Evolutionary conservation across 2,888 invertebrate genomes (phyloP), one percentile per base, ranked within the genome.

Genomic region (Eretmocerus hayati): DNA sequence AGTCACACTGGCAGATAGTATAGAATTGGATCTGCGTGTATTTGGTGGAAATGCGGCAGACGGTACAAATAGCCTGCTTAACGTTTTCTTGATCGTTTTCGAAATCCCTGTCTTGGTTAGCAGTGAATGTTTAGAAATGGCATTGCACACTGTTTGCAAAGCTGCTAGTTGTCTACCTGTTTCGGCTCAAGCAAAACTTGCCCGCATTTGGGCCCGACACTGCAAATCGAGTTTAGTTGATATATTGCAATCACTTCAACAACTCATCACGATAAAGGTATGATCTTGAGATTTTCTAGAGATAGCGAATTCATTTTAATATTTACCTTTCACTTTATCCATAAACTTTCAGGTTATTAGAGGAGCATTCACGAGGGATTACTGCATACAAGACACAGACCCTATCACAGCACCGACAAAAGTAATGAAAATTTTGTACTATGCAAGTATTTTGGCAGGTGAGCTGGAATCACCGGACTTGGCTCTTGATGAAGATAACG

Each of bases 341-440:
- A 18, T 41, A 39, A 26, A 19, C 36, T 2, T 22, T 15, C 6
- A 68, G 69, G 87, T 92, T 9, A 85, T 92, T 52, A 83, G 86
- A 33, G 84, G 84, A 3, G 81, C 83, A 54, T 85, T 85, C 66
- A 79, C 80, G 22, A 71, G 81, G 39, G 83, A 84, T 61, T 87
- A 83, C 61, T 81, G 81, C 50, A 81, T 92, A 39, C 90, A 92
- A 67, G 90, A 93, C 64, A 90, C 93, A 57, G 83, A 84, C 42
- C 81, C 82, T 49, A 85, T 94, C 47, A 86, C 87, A 16, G 82
- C 85, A 50, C 87, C 91, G 2, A 90, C 92, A 16, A 88, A 87
- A 75, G 81, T 93, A 42, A 85, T 94, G 81, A 93, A 90, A 77
- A 84, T 90, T 71, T 76, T 89, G 30, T 90, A 87, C 69, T 92